Evolutionary conservation across 2,797 vertebrate species (phyloP), one percentile per base, ranked within the genome.

Genomic region (Tauraco hartlaubi): DNA sequence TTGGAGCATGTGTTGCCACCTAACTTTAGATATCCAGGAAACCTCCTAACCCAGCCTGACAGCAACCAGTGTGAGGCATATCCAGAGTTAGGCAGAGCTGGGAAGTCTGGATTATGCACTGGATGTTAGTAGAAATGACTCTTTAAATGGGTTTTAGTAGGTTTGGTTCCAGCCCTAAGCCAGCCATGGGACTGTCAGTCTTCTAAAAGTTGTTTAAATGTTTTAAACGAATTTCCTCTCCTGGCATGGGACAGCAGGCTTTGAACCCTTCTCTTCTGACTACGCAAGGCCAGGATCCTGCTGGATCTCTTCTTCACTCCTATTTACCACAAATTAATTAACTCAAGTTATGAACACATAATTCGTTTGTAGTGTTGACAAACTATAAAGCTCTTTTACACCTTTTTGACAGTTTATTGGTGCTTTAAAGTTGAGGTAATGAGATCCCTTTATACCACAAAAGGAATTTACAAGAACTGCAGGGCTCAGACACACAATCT

Each of bases 301-400:
- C 52, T 88, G n/a, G 68, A 41, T 23, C 46, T 85, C 6, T 0
- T 35, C 31, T 62, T 88, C 2, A 0, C 19, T 92, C 28, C 23
- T 33, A 4, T 37, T 55, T 63, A 33, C n/a, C 18, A 44, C 19
- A 55, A 55, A 74, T 89, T 76, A 92, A 79, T 85, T 73, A 91
- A 89, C 48, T 64, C 4, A 1, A 17, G n/a, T 63, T 82, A 46
- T 0, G 0, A 93, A 54, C 83, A 64, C 14, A 31, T 5, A 26
- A 29, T 59, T 74, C 72, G n/a, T 64, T 85, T 69, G 63, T 19
- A 67, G 64, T 67, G 92, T 48, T 83, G 92, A 90, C 81, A 96
- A 94, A 87, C 81, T 22, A 31, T 76, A 91, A 90, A 91, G 89
- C 52, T 71, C 63, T 95, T 92, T 90, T 76, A 87, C 89, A 67